A percentile compares a stretch with the other conserved stretches of the same genome.
Evolutionary conservation across 2,113 vertebrate genomes (phyloP).

Genomic region (Cinclus mexicanus): DNA sequence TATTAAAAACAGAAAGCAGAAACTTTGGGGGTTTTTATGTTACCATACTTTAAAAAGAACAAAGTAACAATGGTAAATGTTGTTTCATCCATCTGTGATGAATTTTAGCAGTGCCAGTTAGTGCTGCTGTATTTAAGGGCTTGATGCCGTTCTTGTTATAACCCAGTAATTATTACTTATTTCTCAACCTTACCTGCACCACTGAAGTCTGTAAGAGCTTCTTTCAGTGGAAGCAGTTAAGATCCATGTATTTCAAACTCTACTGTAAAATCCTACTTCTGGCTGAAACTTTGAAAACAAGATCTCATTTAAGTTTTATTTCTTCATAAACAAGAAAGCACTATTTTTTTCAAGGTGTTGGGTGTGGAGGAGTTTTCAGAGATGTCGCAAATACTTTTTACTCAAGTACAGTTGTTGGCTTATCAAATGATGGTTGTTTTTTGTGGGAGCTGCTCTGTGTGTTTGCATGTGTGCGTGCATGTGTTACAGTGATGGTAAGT

Average conservation of each 20-base stretch:
- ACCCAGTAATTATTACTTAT: background rate
- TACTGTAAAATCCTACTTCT: background rate
- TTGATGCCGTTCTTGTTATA: background rate
- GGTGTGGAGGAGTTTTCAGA: background rate
- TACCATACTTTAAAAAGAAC: background rate
- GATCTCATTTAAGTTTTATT: background rate
- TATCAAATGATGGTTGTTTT: background rate
- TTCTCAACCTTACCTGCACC: background rate
- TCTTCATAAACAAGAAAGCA: background rate
- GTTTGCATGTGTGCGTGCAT: background rate
- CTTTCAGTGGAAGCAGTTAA: background rate
- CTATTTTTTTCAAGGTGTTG: background rate
- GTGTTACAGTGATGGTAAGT: constrained; percentile 17
- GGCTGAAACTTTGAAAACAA: background rate
- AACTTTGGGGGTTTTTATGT: background rate
- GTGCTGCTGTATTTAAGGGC: background rate
- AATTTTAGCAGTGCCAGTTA: background rate
- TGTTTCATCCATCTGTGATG: background rate
- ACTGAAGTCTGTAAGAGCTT: background rate
- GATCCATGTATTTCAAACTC: background rate
- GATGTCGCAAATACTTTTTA: background rate
- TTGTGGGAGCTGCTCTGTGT: background rate
- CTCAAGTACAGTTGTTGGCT: background rate
- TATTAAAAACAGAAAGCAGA: background rate
- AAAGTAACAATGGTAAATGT: background rate